A percentile compares a stretch with the other conserved stretches of the same genome.
Evolutionary conservation across 2,797 vertebrate genomes (phyloP).

Genomic region (Eulemur albifrons): DNA sequence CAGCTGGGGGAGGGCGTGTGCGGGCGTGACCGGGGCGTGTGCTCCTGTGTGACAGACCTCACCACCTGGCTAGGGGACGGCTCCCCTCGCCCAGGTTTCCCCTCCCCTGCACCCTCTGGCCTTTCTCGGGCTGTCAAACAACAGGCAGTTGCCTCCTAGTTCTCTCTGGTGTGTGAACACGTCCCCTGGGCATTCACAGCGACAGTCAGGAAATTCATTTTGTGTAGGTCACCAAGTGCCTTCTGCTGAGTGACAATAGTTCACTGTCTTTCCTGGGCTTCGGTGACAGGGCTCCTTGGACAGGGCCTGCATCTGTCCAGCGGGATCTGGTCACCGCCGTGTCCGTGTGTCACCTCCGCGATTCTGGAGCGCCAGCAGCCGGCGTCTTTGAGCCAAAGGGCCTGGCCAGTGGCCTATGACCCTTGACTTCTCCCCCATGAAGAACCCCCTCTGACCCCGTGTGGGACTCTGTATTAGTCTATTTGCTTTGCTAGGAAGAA

Average conservation of each 20-base stretch:
- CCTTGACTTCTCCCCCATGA: not conserved
- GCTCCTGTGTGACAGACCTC: not conserved
- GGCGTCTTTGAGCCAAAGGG: not conserved
- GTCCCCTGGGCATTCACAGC: not conserved
- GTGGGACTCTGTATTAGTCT: not conserved
- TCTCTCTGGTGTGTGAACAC: not conserved
- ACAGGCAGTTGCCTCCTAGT: fast-evolving
- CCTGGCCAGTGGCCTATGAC: fast-evolving
- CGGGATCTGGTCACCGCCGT: not conserved
- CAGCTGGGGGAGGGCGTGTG: fast-evolving
- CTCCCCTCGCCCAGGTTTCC: fast-evolving
- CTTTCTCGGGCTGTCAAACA: not conserved
- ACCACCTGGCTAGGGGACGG: fast-evolving
- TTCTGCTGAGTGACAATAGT: not conserved
- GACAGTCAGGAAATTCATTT: not conserved
- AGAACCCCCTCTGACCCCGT: no score
- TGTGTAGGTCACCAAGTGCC: not conserved
- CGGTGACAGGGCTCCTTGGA: fast-evolving
- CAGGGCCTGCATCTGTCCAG: fast-evolving
- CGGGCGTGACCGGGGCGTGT: fast-evolving
- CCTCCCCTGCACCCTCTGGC: fast-evolving
- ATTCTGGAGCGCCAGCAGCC: not conserved
- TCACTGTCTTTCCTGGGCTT: not conserved
- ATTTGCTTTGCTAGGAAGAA: not conserved
- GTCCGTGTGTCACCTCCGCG: fast-evolving